A percentile compares a stretch with the other conserved stretches of the same genome.
Evolutionary conservation across 2,113 vertebrate genomes (phyloP).

Genomic region (Caranx melampygus): DNA sequence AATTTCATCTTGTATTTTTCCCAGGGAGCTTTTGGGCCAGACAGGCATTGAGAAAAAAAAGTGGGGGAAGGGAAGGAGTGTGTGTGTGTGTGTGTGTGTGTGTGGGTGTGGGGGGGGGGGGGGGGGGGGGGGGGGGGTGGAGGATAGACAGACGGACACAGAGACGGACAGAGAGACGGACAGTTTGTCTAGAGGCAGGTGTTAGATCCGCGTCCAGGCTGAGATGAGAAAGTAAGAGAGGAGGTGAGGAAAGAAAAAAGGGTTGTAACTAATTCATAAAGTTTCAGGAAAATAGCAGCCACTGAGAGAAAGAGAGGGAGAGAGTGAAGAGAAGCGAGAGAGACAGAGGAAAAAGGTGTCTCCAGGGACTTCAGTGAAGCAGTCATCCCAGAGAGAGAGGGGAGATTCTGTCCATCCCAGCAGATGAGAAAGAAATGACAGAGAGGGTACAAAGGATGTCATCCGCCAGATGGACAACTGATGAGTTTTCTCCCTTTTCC

Average conservation of each 20-base stretch:
- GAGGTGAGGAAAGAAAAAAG: conserved; percentile 63
- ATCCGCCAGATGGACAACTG: conserved; percentile 86
- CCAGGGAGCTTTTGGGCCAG: conserved; percentile 59
- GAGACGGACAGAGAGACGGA: conserved; percentile 61
- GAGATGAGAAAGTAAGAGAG: conserved; percentile 80
- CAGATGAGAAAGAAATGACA: conserved; percentile 86
- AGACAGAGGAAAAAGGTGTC: conserved; percentile 80
- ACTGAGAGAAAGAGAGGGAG: conserved; percentile 63
- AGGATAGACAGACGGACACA: conserved; percentile 48
- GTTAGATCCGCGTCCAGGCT: conserved; percentile 76
- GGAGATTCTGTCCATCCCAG: conserved; percentile 83
- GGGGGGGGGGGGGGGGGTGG: background rate
- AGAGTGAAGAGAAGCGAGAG: conserved; percentile 64
- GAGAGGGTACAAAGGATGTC: conserved; percentile 86
- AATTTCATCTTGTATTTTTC: conserved; percentile 71
- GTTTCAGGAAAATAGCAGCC: conserved; percentile 82
- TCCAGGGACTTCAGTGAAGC: conserved; percentile 83
- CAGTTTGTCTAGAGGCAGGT: conserved; percentile 78
- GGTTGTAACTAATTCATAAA: conserved; percentile 89
- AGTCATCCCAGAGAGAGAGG: conserved; percentile 81
- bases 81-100: no score
- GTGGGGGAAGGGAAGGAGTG: background rate
- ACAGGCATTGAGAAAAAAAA: conserved; percentile 45
- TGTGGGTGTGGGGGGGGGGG: background rate
- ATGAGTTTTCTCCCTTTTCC: conserved; percentile 78